Evolutionary conservation across 2,113 vertebrate genomes (phyloP), one percentile per base, ranked within the genome.

Genomic region (Proteles cristata): DNA sequence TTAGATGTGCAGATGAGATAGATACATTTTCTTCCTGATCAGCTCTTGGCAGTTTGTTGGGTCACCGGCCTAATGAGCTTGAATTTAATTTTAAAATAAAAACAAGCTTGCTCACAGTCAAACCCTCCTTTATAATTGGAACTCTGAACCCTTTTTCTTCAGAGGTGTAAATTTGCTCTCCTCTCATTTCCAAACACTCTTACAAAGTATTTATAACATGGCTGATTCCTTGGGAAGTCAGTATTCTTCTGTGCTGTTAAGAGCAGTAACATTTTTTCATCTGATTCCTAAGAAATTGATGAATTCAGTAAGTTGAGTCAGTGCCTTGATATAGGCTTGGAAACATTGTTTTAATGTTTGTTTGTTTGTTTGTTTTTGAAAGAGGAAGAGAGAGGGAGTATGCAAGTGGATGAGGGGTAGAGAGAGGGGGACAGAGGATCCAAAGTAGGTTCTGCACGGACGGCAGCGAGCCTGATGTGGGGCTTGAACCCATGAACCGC

Each of bases 31-130:
- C 11, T 39, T 85, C 43, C 17, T 76, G 33, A 31, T 63, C 26
- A 9, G 0, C 50, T 68, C n/a, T 86, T 85, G 66, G 26, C 15
- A 19, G 9, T 68, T 48, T 73, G 12, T 5, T 28, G n/a, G 5
- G 55, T 84, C 26, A 39, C 2, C 6, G 11, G 8, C 65, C 31
- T 92, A 93, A 53, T 1, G 2, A 73, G 65, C 16, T 81, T 81
- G 65, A n/a, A 88, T 96, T 96, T 82, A 71, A 88, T 86, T 89
- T 90, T 50, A 95, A 82, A 88, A 73, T 88, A 58, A 91, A 63
- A 87, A n/a, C 39, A 39, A 81, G 84, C 76, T 69, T 69, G 66
- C 48, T 25, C 11, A 2, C 31, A 28, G 23, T 61, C 71, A 94
- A 82, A 45, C 7, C 15, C 4, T 74, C 26, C 14, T 83, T 69